phyloP scores from a whole-genome alignment of 2,888 invertebrate genomes.

The Eurytoma californica region DNA sequence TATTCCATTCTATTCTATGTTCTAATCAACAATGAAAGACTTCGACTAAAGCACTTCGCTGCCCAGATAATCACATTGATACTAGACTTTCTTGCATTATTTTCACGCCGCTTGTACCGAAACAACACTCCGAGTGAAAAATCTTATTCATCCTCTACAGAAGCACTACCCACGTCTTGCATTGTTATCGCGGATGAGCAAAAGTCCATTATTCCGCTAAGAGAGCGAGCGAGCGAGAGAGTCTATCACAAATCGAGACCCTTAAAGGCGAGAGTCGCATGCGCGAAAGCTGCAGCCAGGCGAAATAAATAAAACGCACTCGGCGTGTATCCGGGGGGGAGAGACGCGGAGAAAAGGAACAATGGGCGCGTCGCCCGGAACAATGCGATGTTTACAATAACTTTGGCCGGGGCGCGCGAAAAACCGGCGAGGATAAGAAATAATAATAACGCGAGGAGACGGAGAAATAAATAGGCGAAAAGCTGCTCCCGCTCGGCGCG shows the following conservation, averaged over 20 bases:
- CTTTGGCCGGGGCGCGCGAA: conserved; percentile 24
- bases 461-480: conserved; percentile 41
- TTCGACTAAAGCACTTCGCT: not conserved
- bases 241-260: conserved; percentile 52
- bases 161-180: not conserved
- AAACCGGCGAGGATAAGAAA: conserved; percentile 47
- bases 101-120: not conserved
- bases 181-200: conserved; percentile 38
- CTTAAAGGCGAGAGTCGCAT: conserved; percentile 16
- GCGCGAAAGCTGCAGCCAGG: conserved; percentile 9
- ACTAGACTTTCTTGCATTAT: not conserved
- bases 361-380: conserved; percentile 46
- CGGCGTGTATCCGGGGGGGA: conserved; percentile 9
- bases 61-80: not conserved
- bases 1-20: not conserved
- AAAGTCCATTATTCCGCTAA: conserved; percentile 44
- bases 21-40: not conserved
- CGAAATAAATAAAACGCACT: conserved; percentile 45
- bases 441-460: conserved; percentile 45
- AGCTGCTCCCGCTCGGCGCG: conserved; percentile 8
- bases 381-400: conserved; percentile 54
- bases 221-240: not conserved
- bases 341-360: conserved; percentile 32
- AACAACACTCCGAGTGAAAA: not conserved
- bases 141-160: not conserved